A percentile compares a stretch with the other conserved stretches of the same genome.
phyloP scores from a whole-genome alignment of 2,797 vertebrate genomes.

The Hipposideros larvatus region DNA sequence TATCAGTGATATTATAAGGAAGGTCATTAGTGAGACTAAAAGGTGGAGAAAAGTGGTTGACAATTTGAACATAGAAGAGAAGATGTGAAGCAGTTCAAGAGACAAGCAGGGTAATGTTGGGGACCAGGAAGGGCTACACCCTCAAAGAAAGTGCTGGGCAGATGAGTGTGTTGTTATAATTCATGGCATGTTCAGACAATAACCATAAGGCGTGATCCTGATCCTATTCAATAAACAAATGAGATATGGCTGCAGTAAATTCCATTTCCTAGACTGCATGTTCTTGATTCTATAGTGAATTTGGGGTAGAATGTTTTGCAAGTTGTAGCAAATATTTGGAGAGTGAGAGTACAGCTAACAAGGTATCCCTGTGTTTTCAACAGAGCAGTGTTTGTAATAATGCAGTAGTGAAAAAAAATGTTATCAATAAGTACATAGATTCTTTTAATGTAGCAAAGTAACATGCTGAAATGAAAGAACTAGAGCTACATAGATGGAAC shows the following conservation, averaged over 20 bases:
- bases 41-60: not conserved
- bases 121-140: not conserved
- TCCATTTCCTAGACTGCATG: not conserved
- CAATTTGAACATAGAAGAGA: constrained; percentile 36
- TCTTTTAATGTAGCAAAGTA: not conserved
- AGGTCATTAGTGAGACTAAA: not conserved
- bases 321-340: not conserved
- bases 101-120: not conserved
- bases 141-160: not conserved
- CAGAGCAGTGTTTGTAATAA: not conserved
- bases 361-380: not conserved
- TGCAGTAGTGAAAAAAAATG: not conserved
- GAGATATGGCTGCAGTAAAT: accelerated
- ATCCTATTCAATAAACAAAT: not conserved
- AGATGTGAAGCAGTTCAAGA: not conserved
- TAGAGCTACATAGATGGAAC: not conserved
- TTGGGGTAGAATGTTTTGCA: not conserved
- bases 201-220: not conserved
- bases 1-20: not conserved
- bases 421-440: not conserved
- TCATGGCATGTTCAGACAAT: not conserved
- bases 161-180: not conserved
- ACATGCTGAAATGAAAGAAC: not conserved
- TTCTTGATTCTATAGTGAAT: not conserved
- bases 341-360: not conserved